Conservation (phyloP, 2,797 vertebrate species). For the Rhinoraja longicauda region DNA sequence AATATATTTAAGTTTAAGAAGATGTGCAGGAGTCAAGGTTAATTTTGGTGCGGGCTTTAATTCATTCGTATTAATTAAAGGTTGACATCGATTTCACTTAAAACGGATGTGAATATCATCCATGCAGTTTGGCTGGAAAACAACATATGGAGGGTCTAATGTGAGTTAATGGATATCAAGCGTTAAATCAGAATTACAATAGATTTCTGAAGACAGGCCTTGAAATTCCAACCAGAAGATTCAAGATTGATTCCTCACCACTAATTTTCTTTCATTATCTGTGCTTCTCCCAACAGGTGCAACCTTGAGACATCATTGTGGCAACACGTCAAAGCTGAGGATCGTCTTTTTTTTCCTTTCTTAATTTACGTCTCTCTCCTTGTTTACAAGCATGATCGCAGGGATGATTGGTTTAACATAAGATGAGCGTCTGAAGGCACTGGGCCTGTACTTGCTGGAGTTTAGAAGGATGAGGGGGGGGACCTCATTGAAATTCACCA, state of each 20-base stretch:
- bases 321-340: not conserved
- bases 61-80: constrained; percentile 13
- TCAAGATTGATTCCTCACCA: constrained; percentile 75
- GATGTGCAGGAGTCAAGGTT: not conserved
- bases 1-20: not conserved
- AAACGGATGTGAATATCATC: constrained; percentile 15
- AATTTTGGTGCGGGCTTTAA: not conserved
- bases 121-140: constrained; percentile 42
- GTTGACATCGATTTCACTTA: not conserved
- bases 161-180: constrained; percentile 56
- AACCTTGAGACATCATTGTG: not conserved
- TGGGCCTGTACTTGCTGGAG: too few relatives aligned
- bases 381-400: too few relatives aligned
- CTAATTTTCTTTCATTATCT: constrained; percentile 64
- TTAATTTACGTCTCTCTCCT: not conserved
- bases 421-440: too few relatives aligned
- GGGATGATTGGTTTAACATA: too few relatives aligned
- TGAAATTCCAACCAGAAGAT: constrained; percentile 50
- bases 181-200: constrained; percentile 76
- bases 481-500: too few relatives aligned
- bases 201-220: constrained; percentile 56
- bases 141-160: constrained; percentile 56
- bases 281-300: constrained; percentile 38
- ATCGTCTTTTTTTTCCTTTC: not conserved
- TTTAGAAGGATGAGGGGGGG: too few relatives aligned